Evolutionary conservation across 2,888 invertebrate species (phyloP).

Genomic region (Trissolcus brochymenae): DNA sequence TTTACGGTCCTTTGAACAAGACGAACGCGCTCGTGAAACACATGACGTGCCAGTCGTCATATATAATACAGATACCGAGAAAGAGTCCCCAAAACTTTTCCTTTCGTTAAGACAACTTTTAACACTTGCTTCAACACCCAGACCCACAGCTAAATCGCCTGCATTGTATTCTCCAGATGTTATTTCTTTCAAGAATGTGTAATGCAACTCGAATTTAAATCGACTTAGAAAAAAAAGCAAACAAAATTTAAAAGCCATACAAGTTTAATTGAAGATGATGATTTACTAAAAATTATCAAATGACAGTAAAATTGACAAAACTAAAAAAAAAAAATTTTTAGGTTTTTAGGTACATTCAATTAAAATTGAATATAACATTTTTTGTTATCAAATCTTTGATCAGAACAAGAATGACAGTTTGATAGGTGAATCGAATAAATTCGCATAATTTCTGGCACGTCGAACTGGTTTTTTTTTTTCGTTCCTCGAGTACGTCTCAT

Average conservation of each 20-base stretch:
- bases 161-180: conserved; percentile 29
- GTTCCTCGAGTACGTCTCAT: conserved; percentile 45
- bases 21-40: conserved; percentile 32
- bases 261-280: not conserved
- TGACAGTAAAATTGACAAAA: not conserved
- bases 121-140: conserved; percentile 36
- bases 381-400: not conserved
- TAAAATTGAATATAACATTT: not conserved
- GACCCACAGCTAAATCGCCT: conserved; percentile 17
- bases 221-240: conserved; percentile 13
- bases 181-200: not conserved
- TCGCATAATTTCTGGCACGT: conserved; percentile 33
- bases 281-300: not conserved
- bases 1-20: conserved; percentile 45
- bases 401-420: not conserved
- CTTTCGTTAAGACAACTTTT: conserved; percentile 31
- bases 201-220: too few species aligned
- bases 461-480: conserved; percentile 38
- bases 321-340: too few species aligned
- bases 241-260: not conserved
- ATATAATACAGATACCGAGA: conserved; percentile 32
- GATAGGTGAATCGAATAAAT: conserved; percentile 15
- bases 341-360: too few species aligned
- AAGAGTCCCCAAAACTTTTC: conserved; percentile 39
- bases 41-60: conserved; percentile 45